Conservation (phyloP, 2,797 vertebrate species). For the Microcaecilia unicolor region DNA sequence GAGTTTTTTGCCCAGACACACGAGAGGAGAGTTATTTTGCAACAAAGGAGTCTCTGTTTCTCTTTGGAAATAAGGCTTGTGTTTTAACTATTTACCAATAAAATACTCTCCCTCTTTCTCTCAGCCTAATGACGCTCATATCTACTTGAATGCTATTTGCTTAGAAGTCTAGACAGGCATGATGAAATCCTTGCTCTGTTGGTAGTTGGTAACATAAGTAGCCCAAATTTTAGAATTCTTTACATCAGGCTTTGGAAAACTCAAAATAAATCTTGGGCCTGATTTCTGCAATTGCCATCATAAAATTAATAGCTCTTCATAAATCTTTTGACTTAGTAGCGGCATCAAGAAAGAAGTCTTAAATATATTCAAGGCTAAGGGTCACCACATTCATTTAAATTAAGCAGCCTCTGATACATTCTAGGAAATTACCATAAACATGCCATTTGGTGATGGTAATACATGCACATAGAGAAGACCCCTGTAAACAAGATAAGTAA, state of each 20-base stretch:
- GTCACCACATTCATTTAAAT: conserved; percentile 25
- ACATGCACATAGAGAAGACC: conserved; percentile 35
- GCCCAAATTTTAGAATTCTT: conserved; percentile 12
- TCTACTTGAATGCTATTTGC: conserved; percentile 18
- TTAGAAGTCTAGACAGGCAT: no score
- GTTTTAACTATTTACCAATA: no score
- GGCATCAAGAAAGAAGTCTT: conserved; percentile 25
- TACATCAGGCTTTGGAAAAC: conserved; percentile 16
- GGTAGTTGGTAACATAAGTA: conserved; percentile 21
- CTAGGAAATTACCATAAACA: conserved; percentile 42
- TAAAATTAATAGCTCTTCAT: conserved; percentile 40
- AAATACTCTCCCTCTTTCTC: background rate
- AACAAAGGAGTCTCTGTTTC: no score
- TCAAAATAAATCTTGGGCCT: conserved; percentile 19
- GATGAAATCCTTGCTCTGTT: conserved; percentile 28
- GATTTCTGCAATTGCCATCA: conserved; percentile 33
- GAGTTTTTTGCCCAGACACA: no score
- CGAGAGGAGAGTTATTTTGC: no score
- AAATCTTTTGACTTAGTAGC: conserved; percentile 33
- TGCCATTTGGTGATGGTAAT: conserved; percentile 25
- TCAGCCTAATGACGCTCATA: background rate
- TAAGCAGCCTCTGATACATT: conserved; percentile 40
- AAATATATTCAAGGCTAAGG: conserved; percentile 37
- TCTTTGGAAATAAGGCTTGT: no score
- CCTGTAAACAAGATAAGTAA: conserved; percentile 46